These are phyloP conservation scores for Monoplex corrugatus DNA, from an alignment of 2,888 invertebrate species.

Conservation along the genomic window DNA sequence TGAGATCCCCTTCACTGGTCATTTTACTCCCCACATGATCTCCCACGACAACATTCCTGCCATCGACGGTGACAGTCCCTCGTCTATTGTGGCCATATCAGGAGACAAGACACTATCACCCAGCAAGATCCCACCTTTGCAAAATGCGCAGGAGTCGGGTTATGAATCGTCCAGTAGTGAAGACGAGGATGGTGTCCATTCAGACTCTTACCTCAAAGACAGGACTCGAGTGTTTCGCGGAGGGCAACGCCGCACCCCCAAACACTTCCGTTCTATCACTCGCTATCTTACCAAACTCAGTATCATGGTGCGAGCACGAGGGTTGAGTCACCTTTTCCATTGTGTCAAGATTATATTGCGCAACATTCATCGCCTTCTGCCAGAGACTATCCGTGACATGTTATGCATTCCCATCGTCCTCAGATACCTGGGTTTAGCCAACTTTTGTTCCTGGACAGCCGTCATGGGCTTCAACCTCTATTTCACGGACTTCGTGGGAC, in stretches of 20 bases:
- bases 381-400: conserved; percentile 68
- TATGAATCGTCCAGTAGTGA: conserved; percentile 75
- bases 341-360: conserved; percentile 28
- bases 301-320: conserved; percentile 30
- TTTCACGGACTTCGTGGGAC: conserved; percentile 97
- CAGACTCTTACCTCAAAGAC: conserved; percentile 43
- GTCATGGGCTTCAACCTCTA: conserved; percentile 97
- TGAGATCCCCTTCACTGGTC: conserved; percentile 87
- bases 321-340: conserved; percentile 10
- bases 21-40: conserved; percentile 40
- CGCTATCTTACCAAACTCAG: conserved; percentile 44
- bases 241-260: conserved; percentile 10
- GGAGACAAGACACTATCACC: background rate
- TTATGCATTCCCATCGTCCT: conserved; percentile 91
- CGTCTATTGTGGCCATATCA: conserved; percentile 11
- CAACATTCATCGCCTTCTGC: conserved; percentile 58
- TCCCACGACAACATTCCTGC: conserved; percentile 14
- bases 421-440: conserved; percentile 93
- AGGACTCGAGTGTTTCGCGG: conserved; percentile 45
- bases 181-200: conserved; percentile 55
- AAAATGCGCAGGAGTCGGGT: conserved; percentile 67
- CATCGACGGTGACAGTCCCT: background rate
- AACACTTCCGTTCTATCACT: conserved; percentile 35
- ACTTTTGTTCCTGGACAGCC: conserved; percentile 98
- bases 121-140: conserved; percentile 21